phyloP scores from a whole-genome alignment of 2,113 vertebrate genomes.

The Dromiciops gliroides region DNA sequence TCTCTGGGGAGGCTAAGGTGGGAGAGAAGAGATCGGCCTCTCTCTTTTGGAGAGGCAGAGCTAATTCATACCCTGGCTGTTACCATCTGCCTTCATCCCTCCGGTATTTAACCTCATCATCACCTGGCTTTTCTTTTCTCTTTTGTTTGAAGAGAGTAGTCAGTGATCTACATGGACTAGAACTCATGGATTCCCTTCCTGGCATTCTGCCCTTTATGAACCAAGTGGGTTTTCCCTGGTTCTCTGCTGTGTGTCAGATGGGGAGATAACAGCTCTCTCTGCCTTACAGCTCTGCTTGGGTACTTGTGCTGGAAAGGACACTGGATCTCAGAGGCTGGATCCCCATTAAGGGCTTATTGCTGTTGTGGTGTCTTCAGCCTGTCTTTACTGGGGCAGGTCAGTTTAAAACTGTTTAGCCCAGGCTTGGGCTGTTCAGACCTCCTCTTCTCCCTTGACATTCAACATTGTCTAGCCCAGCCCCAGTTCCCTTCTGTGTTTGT shows the following conservation, averaged over 20 bases:
- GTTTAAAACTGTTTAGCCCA: background rate
- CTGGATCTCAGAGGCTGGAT: background rate
- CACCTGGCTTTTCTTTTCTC: background rate
- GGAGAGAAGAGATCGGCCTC: background rate
- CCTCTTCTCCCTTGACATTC: background rate
- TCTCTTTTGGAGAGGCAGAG: background rate
- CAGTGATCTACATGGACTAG: background rate
- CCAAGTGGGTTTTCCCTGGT: background rate
- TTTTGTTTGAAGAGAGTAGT: background rate
- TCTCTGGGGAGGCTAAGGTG: background rate
- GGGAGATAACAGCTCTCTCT: background rate
- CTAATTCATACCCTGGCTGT: background rate
- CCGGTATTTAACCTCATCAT: background rate
- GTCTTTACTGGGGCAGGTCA: background rate
- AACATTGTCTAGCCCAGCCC: background rate
- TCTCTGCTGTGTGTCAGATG: background rate
- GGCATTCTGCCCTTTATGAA: background rate
- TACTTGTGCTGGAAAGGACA: background rate
- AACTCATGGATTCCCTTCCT: accelerated
- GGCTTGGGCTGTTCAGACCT: background rate
- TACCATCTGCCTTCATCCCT: background rate
- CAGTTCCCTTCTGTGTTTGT: background rate
- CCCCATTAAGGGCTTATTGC: background rate
- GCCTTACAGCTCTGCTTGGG: background rate
- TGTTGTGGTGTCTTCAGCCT: background rate